These are phyloP conservation scores for Deroplatys truncata DNA, from an alignment of 2,888 invertebrate genomes.

Conservation along the genomic window DNA sequence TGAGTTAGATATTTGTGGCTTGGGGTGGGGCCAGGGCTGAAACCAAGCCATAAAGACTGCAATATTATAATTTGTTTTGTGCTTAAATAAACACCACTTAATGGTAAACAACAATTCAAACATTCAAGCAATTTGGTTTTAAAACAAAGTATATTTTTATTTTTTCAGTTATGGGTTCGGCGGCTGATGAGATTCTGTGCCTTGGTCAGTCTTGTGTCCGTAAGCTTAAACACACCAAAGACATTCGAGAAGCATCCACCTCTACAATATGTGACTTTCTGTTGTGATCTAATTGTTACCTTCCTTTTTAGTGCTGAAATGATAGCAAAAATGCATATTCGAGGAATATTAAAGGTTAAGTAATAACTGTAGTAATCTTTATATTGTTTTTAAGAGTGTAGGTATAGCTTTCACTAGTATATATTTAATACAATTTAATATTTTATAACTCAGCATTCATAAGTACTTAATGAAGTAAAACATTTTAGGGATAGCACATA, in stretches of 20 bases:
- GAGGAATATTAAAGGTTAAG: constrained; percentile 79
- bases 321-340: constrained; percentile 97
- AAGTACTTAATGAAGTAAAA: too few relatives aligned
- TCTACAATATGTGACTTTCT: constrained; percentile 86
- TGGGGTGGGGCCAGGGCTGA: too few relatives aligned
- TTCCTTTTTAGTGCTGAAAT: constrained; percentile 96
- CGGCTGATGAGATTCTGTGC: constrained; percentile 85
- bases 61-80: too few relatives aligned
- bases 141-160: neutral
- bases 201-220: constrained; percentile 88
- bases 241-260: constrained; percentile 87
- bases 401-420: too few relatives aligned
- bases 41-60: too few relatives aligned
- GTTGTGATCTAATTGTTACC: constrained; percentile 83
- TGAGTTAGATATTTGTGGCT: too few relatives aligned
- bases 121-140: too few relatives aligned
- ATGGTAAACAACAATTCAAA: too few relatives aligned
- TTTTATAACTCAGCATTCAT: too few relatives aligned
- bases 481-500: too few relatives aligned
- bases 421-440: too few relatives aligned
- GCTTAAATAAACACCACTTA: too few relatives aligned
- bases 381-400: neutral
- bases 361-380: neutral
- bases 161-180: constrained; percentile 78
- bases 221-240: constrained; percentile 96